Percentiles rank a stretch among this genome's conserved stretches.
These are phyloP conservation scores for Typhlichthys subterraneus DNA, from an alignment of 2,797 vertebrate species.

Conservation along the genomic window DNA sequence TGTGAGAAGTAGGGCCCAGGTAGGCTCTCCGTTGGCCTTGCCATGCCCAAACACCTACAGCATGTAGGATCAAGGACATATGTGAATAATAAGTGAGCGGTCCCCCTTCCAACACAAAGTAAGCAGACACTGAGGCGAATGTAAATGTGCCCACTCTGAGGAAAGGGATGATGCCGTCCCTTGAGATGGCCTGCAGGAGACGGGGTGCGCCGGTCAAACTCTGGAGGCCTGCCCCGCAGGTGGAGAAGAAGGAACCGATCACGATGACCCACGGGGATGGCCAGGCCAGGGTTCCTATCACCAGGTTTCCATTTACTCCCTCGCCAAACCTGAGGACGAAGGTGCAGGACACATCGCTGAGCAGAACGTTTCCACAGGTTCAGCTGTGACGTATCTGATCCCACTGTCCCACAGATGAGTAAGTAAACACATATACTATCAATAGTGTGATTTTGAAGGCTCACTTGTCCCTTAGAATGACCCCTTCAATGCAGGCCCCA, in stretches of 20 bases:
- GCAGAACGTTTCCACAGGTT: not conserved
- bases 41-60: slow-evolving; percentile 94
- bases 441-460: slow-evolving; percentile 43
- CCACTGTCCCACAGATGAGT: not conserved
- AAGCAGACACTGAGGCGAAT: too few relatives aligned
- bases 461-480: slow-evolving; percentile 94
- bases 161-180: slow-evolving; percentile 96
- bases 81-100: too few relatives aligned
- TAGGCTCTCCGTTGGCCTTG: slow-evolving; percentile 96
- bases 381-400: too few relatives aligned
- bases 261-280: slow-evolving; percentile 98
- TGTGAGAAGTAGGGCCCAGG: slow-evolving; percentile 95
- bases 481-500: slow-evolving; percentile 94
- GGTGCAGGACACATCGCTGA: not conserved
- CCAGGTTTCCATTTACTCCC: slow-evolving; percentile 92
- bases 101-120: too few relatives aligned
- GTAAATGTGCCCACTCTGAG: slow-evolving; percentile 82
- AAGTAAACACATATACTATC: not conserved
- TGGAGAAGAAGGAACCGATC: slow-evolving; percentile 96
- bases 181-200: slow-evolving; percentile 93
- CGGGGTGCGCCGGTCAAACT: slow-evolving; percentile 96
- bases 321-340: slow-evolving; percentile 86
- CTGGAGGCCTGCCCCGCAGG: slow-evolving; percentile 94
- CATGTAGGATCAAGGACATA: not conserved
- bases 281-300: slow-evolving; percentile 96